Conservation (phyloP, 1,140 invertebrate genomes). For the Pogonomyrmex californicus region DNA sequence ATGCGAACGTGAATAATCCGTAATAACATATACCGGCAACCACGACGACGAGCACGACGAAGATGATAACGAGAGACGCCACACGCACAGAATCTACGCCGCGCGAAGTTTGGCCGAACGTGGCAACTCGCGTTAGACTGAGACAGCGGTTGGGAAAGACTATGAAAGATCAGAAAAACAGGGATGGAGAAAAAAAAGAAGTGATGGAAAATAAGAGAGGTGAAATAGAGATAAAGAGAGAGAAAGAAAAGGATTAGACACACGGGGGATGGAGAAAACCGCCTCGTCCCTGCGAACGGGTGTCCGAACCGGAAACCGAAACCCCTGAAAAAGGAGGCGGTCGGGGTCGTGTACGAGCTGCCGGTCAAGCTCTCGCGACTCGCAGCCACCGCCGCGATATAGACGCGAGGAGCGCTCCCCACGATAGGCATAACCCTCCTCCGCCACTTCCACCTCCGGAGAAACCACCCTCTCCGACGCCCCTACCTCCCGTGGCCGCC, state of each 20-base stretch:
- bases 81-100: slow-evolving; percentile 37
- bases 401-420: slow-evolving; percentile 70
- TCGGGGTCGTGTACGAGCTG: slow-evolving; percentile 74
- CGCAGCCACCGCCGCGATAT: slow-evolving; percentile 76
- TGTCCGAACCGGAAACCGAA: slow-evolving; percentile 73
- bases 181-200: slow-evolving; percentile 64
- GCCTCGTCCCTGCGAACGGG: slow-evolving; percentile 71
- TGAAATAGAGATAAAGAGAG: slow-evolving; percentile 48
- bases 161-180: slow-evolving; percentile 62
- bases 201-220: slow-evolving; percentile 49
- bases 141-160: slow-evolving; percentile 64
- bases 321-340: slow-evolving; percentile 74
- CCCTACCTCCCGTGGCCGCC: slow-evolving; percentile 59
- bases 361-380: slow-evolving; percentile 74
- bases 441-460: slow-evolving; percentile 44
- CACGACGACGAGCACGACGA: slow-evolving; percentile 21
- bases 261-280: slow-evolving; percentile 63
- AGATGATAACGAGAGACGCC: slow-evolving; percentile 53
- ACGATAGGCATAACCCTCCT: slow-evolving; percentile 69
- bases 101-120: slow-evolving; percentile 40
- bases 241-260: slow-evolving; percentile 44
- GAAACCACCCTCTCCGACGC: slow-evolving; percentile 39
- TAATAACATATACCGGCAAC: slow-evolving; percentile 45
- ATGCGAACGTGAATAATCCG: slow-evolving; percentile 25
- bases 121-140: slow-evolving; percentile 72